Base-by-base conservation (phyloP, 2,888 invertebrate species). In the Himalopsyche tibetana region DNA sequence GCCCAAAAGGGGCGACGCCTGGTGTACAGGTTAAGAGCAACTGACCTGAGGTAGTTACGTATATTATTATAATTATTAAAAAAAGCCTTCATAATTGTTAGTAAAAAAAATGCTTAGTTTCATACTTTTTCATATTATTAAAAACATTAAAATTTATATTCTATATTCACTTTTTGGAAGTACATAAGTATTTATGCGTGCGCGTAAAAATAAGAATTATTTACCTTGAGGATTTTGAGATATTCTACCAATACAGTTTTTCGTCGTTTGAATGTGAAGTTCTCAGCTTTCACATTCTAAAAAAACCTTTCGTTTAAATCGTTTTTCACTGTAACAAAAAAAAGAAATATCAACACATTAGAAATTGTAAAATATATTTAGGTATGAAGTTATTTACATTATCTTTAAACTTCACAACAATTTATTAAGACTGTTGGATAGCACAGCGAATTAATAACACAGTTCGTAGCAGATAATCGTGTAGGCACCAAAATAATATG, bases 401-500 rank as follows among this genome's bases (percentile, higher is more conserved):
- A 9, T 63, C 63, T n/a, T 28, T 28, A 63, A 63, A 63, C 19
- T 63, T 63, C 63, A 63, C 11, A 63, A 74, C 36, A 36, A 74
- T 74, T 74, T 74, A 36, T 74, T 36, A 74, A 28, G 38, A 38
- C 36, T 74, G 36, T 74, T 74, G 74, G 36, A 74, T 74, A 15
- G 74, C 38, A 38, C 15, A 74, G 74, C 36, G 36, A 74, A 38
- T 74, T 36, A 28, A 74, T 74, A 74, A 74, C 74, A 74, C 74
- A 36, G 74, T 36, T 36, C 74, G 36, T 74, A 74, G 74, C 28
- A 74, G 12, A 74, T 74, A 74, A 74, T 74, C 74, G 74, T 74
- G 74, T 74, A 83, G 84, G 69, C 45, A 85, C 82, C 88, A 85
- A 88, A 86, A 88, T 88, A 88, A 86, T 86, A 85, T 86, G 82